Conservation (phyloP, 2,888 invertebrate genomes). For the Pyralis farinalis region DNA sequence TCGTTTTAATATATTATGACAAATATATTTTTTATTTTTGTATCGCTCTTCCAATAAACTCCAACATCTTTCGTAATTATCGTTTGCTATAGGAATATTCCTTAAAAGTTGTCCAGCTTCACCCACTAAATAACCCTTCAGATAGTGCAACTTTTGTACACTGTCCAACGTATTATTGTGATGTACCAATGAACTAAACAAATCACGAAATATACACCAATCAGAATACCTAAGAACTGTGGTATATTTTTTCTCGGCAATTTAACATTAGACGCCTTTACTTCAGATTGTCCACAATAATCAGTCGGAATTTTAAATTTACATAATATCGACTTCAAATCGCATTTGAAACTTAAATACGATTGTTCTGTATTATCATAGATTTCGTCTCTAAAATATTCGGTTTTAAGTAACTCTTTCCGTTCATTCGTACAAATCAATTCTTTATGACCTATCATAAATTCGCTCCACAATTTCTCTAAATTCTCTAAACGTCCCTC, state of each 20-base stretch:
- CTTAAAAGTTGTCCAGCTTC: neutral
- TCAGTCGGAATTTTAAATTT: no score
- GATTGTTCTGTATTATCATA: neutral
- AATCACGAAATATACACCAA: neutral
- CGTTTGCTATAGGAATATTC: neutral
- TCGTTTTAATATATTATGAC: conserved; percentile 4
- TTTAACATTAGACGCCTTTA: neutral
- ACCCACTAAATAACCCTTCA: neutral
- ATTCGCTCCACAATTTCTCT: neutral
- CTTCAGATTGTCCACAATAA: no score
- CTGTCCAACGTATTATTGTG: neutral
- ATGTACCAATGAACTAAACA: neutral
- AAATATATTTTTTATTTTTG: conserved; percentile 2
- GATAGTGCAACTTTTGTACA: neutral
- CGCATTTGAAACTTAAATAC: neutral
- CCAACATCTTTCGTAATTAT: conserved; percentile 6
- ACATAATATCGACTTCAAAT: no score
- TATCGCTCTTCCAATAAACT: neutral
- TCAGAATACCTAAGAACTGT: neutral
- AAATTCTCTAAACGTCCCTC: neutral
- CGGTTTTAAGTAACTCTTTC: neutral
- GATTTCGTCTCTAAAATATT: neutral
- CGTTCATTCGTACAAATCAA: neutral
- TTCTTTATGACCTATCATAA: neutral
- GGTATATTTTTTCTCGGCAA: neutral